Evolutionary conservation across 2,113 vertebrate species (phyloP).

Genomic region (Myrmecophaga tridactyla): DNA sequence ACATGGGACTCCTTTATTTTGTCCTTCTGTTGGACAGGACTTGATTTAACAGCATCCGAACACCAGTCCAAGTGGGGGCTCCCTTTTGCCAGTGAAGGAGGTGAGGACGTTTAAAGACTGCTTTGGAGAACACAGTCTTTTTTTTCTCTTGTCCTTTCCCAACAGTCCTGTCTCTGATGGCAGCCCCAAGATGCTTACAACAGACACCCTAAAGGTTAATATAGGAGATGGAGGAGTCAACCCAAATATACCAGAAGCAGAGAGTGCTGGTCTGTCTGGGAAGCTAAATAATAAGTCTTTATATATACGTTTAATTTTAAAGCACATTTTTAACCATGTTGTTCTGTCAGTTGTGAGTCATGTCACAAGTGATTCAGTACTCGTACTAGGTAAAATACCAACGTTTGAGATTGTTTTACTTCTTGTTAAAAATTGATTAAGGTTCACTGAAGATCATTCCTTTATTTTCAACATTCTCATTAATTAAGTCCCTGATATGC

Average conservation of each 20-base stretch:
- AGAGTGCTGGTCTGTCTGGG: background rate
- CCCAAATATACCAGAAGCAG: background rate
- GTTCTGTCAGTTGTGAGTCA: background rate
- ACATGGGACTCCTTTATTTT: background rate
- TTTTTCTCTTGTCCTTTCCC: background rate
- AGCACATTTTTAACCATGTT: background rate
- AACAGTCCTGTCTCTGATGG: background rate
- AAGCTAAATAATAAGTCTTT: background rate
- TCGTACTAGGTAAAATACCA: background rate
- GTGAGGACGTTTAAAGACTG: background rate
- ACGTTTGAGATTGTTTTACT: background rate
- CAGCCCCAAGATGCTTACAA: background rate
- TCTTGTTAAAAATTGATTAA: background rate
- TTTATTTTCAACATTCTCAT: background rate
- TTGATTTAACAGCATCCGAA: background rate
- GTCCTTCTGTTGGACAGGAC: background rate
- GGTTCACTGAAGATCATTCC: background rate
- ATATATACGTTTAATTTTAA: background rate
- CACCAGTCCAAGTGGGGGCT: background rate
- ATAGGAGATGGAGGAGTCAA: background rate
- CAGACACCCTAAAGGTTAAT: background rate
- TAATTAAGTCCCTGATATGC: background rate
- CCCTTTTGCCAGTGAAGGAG: background rate
- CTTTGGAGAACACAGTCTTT: background rate
- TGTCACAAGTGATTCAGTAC: background rate